Base-by-base conservation (phyloP, 2,113 vertebrate genomes). In the Eira barbara region DNA sequence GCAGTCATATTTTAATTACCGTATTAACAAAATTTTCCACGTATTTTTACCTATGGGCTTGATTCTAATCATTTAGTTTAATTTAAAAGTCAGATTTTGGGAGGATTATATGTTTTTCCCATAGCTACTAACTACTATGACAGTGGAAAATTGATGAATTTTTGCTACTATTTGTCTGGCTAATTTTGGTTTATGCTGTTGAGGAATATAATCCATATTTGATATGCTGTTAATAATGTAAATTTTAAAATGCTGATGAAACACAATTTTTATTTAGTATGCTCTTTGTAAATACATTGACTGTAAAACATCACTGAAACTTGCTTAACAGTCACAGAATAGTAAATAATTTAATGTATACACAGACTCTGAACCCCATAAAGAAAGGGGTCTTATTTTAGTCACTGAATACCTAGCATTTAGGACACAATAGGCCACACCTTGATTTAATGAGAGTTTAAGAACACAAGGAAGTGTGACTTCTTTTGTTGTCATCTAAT, bases 61-160 rank as follows among this genome's bases (percentile, higher is more conserved):
- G 14, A 57, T 17, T 92, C 0, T 80, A 57, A 97, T 84, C 49
- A n/a, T 29, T 79, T 25, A 78, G 20, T 42, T 97, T 49, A 97
- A 84, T 85, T 97, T 71, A 73, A 31, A 86, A 92, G 18, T 71
- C 4, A 92, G 89, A 95, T 21, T 92, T 25, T 81, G 84, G 65
- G 7, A 87, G 20, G 90, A 1, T 76, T 52, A 23, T 74, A 14
- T 96, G 6, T 2, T 49, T 86, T 71, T 91, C 34, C 9, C 21
- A 92, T n/a, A 92, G 57, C 1, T 18, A 93, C 21, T 34, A 5
- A 91, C 84, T 88, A 90, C 59, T 83, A 29, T 69, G 21, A 86
- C 69, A 82, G 1, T 65, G 17, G 0, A 91, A 97, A 47, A 85
- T 17, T 7, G 89, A 94, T 39, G 27, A 9, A 59, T 8, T 49